phyloP scores from a whole-genome alignment of 2,797 vertebrate genomes.

The Falco peregrinus region DNA sequence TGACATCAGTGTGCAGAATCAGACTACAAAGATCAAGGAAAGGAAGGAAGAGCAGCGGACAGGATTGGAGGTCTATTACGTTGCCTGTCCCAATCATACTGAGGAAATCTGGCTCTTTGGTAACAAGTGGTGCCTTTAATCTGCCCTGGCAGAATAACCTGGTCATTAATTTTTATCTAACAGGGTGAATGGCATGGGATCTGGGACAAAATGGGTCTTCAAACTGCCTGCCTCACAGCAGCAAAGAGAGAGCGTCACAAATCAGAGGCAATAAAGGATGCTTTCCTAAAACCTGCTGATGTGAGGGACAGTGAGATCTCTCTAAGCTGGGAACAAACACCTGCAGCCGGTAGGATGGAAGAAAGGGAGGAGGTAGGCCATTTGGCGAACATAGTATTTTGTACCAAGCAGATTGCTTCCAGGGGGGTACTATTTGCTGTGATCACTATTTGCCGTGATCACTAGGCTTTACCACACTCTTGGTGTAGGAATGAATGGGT shows the following conservation, averaged over 20 bases:
- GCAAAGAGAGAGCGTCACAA: background rate
- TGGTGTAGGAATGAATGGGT: conserved; percentile 42
- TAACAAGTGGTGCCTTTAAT: background rate
- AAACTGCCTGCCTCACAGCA: background rate
- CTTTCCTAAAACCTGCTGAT: background rate
- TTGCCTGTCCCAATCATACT: background rate
- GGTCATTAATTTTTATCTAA: background rate
- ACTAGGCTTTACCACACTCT: background rate
- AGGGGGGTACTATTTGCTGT: background rate
- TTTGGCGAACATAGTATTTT: background rate
- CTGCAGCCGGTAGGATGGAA: background rate
- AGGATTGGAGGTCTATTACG: fast-evolving
- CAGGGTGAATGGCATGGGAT: background rate
- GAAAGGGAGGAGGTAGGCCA: background rate
- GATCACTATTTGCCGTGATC: background rate
- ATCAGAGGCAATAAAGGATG: background rate
- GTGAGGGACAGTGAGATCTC: background rate
- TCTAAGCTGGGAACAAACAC: background rate
- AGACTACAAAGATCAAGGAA: background rate
- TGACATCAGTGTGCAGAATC: background rate
- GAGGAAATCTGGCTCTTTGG: background rate
- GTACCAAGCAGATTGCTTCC: background rate
- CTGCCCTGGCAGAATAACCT: background rate
- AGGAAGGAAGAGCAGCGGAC: background rate
- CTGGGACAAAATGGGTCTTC: background rate